Percentiles rank a stretch among this genome's conserved stretches.
phyloP scores from a whole-genome alignment of 2,888 invertebrate genomes.

The Lamproptera curius region DNA sequence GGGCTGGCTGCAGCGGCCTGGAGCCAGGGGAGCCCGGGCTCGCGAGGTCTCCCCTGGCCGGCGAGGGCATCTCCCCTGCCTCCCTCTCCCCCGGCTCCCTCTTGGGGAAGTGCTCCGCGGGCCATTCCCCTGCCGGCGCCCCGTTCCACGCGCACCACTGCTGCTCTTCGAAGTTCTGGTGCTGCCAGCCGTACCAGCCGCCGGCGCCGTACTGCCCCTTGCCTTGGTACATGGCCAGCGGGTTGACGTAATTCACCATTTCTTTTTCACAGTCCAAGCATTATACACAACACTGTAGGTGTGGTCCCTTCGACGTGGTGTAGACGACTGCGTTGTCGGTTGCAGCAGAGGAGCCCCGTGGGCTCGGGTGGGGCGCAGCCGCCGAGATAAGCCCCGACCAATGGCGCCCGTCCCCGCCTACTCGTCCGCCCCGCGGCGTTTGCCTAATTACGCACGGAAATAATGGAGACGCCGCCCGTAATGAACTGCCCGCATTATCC shows the following conservation, averaged over 20 bases:
- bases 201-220: constrained; percentile 74
- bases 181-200: constrained; percentile 74
- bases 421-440: constrained; percentile 32
- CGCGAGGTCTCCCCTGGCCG: constrained; percentile 73
- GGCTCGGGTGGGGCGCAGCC: constrained; percentile 27
- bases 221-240: constrained; percentile 83
- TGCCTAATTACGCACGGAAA: constrained; percentile 71
- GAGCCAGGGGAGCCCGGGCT: constrained; percentile 76
- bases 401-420: constrained; percentile 37
- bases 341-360: constrained; percentile 26
- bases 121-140: constrained; percentile 65
- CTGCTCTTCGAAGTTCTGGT: constrained; percentile 76
- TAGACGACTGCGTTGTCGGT: constrained; percentile 58
- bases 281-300: constrained; percentile 61
- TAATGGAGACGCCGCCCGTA: constrained; percentile 53
- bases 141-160: constrained; percentile 78
- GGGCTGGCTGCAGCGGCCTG: constrained; percentile 75
- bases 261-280: constrained; percentile 71
- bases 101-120: constrained; percentile 70
- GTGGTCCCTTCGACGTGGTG: constrained; percentile 50
- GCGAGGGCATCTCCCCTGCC: constrained; percentile 66
- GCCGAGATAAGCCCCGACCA: constrained; percentile 41
- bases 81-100: constrained; percentile 64
- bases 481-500: constrained; percentile 41
- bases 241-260: constrained; percentile 88